A percentile compares a stretch with the other conserved stretches of the same genome.
These are phyloP conservation scores for Temnopleurus reevesii DNA, from an alignment of 53 echinoderm and acorn worm species.

Conservation along the genomic window DNA sequence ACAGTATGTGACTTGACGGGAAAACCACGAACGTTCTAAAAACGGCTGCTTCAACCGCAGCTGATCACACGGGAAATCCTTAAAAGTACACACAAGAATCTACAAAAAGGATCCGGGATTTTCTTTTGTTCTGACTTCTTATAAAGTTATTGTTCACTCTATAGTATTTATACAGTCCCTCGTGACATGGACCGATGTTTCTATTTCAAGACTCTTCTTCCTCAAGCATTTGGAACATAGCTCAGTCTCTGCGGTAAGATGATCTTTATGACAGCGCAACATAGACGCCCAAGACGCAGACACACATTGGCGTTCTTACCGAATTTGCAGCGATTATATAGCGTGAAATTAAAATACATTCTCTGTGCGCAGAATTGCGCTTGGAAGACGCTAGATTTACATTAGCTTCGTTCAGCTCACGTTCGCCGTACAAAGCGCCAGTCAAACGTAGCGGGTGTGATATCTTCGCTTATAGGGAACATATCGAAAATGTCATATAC, in stretches of 20 bases:
- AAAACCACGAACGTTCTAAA: neutral
- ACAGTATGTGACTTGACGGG: neutral
- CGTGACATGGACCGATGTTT: neutral
- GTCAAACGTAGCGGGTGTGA: too few relatives aligned
- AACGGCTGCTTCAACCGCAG: neutral
- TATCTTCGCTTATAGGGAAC: too few relatives aligned
- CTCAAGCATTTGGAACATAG: neutral
- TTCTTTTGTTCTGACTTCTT: slow-evolving; percentile 5
- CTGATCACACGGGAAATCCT: too few relatives aligned
- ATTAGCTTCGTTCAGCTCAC: too few relatives aligned
- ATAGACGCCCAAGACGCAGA: too few relatives aligned
- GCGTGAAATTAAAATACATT: too few relatives aligned
- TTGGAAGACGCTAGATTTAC: neutral
- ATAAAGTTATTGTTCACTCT: neutral
- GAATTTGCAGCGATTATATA: neutral
- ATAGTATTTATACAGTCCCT: too few relatives aligned
- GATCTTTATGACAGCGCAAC: neutral
- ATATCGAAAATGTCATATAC: too few relatives aligned
- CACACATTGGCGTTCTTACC: too few relatives aligned
- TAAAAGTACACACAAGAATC: too few relatives aligned
- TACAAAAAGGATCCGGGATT: neutral
- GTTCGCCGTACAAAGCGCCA: too few relatives aligned
- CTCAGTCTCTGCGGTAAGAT: neutral
- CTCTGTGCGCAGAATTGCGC: neutral
- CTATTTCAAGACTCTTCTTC: slow-evolving; percentile 1